phyloP scores from a whole-genome alignment of 1,140 invertebrate genomes.

The Drosophila pruinosa region DNA sequence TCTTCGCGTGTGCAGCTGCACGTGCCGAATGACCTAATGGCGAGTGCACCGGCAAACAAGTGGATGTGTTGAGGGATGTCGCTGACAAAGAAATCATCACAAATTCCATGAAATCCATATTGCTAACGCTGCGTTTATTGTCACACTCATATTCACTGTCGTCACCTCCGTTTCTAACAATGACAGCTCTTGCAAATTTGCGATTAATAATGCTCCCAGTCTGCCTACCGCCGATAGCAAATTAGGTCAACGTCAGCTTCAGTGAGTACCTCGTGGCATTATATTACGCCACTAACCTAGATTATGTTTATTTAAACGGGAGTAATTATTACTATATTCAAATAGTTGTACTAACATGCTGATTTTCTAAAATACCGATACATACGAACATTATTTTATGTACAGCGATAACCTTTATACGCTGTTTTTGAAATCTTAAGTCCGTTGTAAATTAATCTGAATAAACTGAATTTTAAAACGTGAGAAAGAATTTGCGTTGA shows the following conservation, averaged over 20 bases:
- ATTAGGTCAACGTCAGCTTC: conserved; percentile 52
- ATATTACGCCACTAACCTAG: conserved; percentile 52
- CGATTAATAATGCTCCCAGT: conserved; percentile 17
- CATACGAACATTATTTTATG: no score
- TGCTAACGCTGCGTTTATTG: neutral
- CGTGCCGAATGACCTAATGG: conserved; percentile 32
- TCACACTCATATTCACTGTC: neutral
- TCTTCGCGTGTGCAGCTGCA: conserved; percentile 31
- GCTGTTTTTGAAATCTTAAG: neutral
- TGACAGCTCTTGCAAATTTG: neutral
- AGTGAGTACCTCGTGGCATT: neutral
- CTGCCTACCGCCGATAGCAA: neutral
- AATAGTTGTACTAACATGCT: neutral
- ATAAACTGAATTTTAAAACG: neutral
- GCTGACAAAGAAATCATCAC: conserved; percentile 45
- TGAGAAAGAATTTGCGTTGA: neutral
- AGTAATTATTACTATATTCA: neutral
- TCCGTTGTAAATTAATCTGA: neutral
- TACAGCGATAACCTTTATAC: neutral
- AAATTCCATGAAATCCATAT: conserved; percentile 63
- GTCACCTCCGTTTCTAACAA: neutral
- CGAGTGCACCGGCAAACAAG: conserved; percentile 9
- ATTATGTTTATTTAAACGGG: conserved; percentile 17
- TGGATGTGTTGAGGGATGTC: conserved; percentile 21
- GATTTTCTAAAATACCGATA: neutral